Evolutionary conservation across 2,113 vertebrate genomes (phyloP), one percentile per base, ranked within the genome.

Genomic region (Hassar affinis): DNA sequence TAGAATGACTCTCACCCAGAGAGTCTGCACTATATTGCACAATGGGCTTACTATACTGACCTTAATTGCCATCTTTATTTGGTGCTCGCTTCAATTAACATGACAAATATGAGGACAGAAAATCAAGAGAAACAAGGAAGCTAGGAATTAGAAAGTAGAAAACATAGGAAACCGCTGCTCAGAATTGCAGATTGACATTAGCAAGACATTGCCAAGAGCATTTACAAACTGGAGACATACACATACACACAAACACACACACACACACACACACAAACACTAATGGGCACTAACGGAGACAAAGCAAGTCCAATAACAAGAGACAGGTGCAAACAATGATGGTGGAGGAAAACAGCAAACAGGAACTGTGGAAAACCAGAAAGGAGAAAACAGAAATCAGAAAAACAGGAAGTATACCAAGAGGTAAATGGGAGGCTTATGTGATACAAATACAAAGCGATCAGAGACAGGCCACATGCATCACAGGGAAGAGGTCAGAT

Each of bases 151-250:
- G 59, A 80, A 66, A 51, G 33, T 22, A 35, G 20, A 76, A 76
- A 76, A 66, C 78, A 79, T 10, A 52, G 47, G 61, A 80, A 68
- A 80, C 47, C 78, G 52, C 27, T 64, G 47, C 47, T 52, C 30
- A 33, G 79, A 80, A 68, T 80, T 80, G 79, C 61, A 51, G 47
- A 66, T n/a, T 80, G 45, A 66, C 78, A 80, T 68, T 68, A 54
- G 61, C 61, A 80, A 68, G 79, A 80, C 61, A 45, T 38, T 56
- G 76, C 54, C 30, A 56, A 15, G 10, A 42, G 25, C 54, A 78
- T 22, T 38, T n/a, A 57, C 54, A 57, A 57, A 57, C 49, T 25
- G 52, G n/a, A 52, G n/a, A 27, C 69, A n/a, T n/a, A n/a, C n/a
- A n/a, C 15, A 30, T 3, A 38, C 64, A 38, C 35, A 38, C 64